These are phyloP conservation scores for Sclerodermus sp. DNA, from an alignment of 2,888 invertebrate genomes.

Conservation along the genomic window DNA sequence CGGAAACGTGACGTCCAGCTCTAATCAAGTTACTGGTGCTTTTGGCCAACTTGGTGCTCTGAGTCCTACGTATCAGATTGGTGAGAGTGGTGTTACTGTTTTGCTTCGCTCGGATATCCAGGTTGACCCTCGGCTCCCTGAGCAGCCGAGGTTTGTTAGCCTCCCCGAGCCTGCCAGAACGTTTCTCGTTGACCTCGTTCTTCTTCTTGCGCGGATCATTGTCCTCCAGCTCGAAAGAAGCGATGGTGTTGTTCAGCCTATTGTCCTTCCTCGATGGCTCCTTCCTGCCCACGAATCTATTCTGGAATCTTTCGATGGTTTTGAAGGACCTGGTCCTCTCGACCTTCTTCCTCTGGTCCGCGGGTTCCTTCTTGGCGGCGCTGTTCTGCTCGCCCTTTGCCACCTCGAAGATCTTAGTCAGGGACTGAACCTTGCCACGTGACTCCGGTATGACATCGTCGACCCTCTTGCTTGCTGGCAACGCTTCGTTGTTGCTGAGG, in stretches of 20 bases:
- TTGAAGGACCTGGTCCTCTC: slow-evolving; percentile 54
- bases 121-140: not conserved
- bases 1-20: slow-evolving; percentile 36
- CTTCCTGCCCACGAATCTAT: slow-evolving; percentile 47
- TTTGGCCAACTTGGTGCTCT: slow-evolving; percentile 72
- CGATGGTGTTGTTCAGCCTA: slow-evolving; percentile 40
- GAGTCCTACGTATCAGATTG: slow-evolving; percentile 68
- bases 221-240: slow-evolving; percentile 33
- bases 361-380: slow-evolving; percentile 4
- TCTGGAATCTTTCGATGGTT: slow-evolving; percentile 53
- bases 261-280: slow-evolving; percentile 32
- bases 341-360: slow-evolving; percentile 46
- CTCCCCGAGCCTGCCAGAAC: not conserved
- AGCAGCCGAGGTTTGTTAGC: not conserved
- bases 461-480: slow-evolving; percentile 12
- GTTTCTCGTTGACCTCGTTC: slow-evolving; percentile 16
- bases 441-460: slow-evolving; percentile 27
- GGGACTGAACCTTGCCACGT: slow-evolving; percentile 50
- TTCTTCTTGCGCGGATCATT: slow-evolving; percentile 19
- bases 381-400: slow-evolving; percentile 25
- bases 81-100: slow-evolving; percentile 50
- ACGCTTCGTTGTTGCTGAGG: slow-evolving; percentile 42
- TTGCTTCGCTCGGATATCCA: slow-evolving; percentile 20
- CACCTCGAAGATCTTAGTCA: slow-evolving; percentile 52
- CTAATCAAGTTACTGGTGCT: slow-evolving; percentile 60